A percentile compares a stretch with the other conserved stretches of the same genome.
Evolutionary conservation across 2,797 vertebrate species (phyloP).

Genomic region (Tapirus indicus): DNA sequence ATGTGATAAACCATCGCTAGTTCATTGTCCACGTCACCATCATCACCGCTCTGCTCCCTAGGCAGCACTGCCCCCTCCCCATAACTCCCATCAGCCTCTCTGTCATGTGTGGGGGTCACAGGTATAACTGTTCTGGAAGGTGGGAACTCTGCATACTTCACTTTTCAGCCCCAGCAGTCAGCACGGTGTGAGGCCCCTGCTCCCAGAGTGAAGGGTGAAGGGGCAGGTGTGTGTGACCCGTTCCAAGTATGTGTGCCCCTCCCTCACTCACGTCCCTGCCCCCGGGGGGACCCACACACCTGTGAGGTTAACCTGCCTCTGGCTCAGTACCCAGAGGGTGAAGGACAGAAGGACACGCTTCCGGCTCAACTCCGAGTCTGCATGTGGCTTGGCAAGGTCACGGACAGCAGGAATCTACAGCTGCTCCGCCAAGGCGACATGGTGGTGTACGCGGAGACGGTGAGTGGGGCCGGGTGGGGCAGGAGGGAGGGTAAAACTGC

Average conservation of each 20-base stretch:
- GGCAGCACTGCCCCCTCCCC: background rate
- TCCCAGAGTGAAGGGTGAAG: background rate
- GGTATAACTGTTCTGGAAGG: background rate
- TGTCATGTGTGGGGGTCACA: too few relatives aligned
- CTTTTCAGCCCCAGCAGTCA: background rate
- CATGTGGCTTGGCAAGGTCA: slow-evolving; percentile 86
- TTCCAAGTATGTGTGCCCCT: background rate
- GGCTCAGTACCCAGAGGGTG: slow-evolving; percentile 79
- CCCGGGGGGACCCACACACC: background rate
- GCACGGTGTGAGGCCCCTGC: background rate
- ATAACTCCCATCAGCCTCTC: background rate
- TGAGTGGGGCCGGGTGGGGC: background rate
- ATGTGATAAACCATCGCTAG: fast-evolving
- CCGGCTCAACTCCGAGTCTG: slow-evolving; percentile 84
- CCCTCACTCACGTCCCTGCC: background rate
- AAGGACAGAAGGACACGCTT: slow-evolving; percentile 31
- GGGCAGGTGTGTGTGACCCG: background rate
- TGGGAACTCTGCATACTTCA: background rate
- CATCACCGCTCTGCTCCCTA: background rate
- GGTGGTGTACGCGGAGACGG: slow-evolving; percentile 81
- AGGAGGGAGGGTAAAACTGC: fast-evolving
- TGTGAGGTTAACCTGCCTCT: background rate
- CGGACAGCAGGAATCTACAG: slow-evolving; percentile 76
- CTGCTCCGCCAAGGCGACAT: slow-evolving; percentile 76
- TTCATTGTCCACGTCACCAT: background rate